Evolutionary conservation across 1,140 invertebrate genomes (phyloP).

Genomic region (Pseudomyrmex sp.): DNA sequence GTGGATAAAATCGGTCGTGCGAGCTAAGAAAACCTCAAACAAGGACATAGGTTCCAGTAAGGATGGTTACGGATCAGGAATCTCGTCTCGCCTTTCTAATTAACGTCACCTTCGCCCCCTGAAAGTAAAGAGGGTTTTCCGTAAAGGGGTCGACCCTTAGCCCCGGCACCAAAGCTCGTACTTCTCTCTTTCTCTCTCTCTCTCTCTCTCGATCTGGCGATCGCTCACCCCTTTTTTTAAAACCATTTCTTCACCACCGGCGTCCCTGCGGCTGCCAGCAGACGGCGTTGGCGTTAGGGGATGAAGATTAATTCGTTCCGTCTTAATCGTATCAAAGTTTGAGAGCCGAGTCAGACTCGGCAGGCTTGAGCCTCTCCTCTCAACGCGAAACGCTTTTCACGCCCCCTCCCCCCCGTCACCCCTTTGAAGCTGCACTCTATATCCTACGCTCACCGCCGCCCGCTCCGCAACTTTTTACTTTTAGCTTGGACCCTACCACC

Average conservation of each 20-base stretch:
- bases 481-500: conserved; percentile 61
- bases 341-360: conserved; percentile 80
- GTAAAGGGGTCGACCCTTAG: conserved; percentile 69
- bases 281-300: conserved; percentile 77
- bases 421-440: conserved; percentile 59
- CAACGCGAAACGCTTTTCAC: conserved; percentile 68
- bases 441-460: conserved; percentile 28
- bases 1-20: conserved; percentile 41
- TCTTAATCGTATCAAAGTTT: conserved; percentile 86
- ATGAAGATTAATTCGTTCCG: conserved; percentile 86
- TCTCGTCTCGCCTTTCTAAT: conserved; percentile 75
- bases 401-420: conserved; percentile 45
- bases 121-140: conserved; percentile 69
- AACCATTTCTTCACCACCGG: conserved; percentile 72
- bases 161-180: conserved; percentile 65
- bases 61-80: conserved; percentile 68
- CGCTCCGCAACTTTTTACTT: conserved; percentile 80
- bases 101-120: conserved; percentile 76
- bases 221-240: conserved; percentile 76
- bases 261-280: conserved; percentile 75
- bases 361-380: conserved; percentile 71
- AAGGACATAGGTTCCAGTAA: conserved; percentile 39
- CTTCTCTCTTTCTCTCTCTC: conserved; percentile 38
- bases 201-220: conserved; percentile 67
- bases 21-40: conserved; percentile 30